Base-by-base conservation (phyloP, 2,888 invertebrate species). In the Napeogenes inachia region DNA sequence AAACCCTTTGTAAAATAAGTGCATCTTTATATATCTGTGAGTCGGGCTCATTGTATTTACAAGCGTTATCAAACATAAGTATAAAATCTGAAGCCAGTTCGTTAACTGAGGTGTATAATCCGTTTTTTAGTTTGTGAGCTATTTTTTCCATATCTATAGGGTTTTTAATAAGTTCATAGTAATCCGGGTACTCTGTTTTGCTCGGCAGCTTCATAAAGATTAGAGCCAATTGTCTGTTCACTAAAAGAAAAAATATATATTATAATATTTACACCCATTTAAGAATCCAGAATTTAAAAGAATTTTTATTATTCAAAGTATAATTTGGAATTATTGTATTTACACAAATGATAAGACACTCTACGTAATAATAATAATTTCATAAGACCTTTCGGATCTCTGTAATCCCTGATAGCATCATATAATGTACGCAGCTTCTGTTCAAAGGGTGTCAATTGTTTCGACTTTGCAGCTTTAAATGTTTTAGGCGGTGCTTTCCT, bases 21-120 rank as follows among this genome's bases (percentile, higher is more conserved):
- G 99, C 98, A 84, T 99, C 99, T 89, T 98, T 98, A 81, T 98
- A 99, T 69, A 99, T 97, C 84, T 97, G 97, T 0, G 98, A 98
- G 78, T 98, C 98, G 0, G 99, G 98, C 78, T 99, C 99, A 81
- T 99, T 99, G 79, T 97, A 99, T 79, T 97, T 98, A 91, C 98
- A 98, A 1, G 99, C 98, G 81, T 99, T 99, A 75, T 97, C 97
- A 73, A 98, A 96, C 97, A 99, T 98, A 57, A 97, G 87, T 72
- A 96, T 93, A 72, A 99, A 95, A 85, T 99, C 99, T 0, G 95
- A 93, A 0, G 96, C 95, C 59, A 99, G 84, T 68, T 98, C 98
- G 70, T 98, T 98, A 33, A 98, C 91, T 30, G 92, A 93, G 57
- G 94, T 94, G 79, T 98, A 99, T 0, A 86, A 86, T 63, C 92